Conservation (phyloP, 2,797 vertebrate species). For the Platalea minor region DNA sequence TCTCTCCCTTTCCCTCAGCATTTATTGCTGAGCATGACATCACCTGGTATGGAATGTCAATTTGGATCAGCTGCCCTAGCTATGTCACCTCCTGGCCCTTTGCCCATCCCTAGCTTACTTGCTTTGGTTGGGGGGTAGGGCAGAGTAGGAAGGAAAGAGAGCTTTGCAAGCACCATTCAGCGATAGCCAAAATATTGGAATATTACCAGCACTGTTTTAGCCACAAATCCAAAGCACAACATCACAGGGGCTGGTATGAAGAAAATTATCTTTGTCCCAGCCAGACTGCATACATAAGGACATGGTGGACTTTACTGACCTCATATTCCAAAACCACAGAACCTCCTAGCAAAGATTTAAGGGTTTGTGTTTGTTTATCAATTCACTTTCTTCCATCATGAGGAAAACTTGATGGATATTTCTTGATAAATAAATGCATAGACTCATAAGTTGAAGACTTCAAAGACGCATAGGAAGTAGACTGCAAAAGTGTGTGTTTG, state of each 20-base stretch:
- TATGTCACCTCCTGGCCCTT: neutral
- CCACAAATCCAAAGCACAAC: neutral
- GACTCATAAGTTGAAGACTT: neutral
- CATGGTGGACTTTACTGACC: neutral
- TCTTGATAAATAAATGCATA: neutral
- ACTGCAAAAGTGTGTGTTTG: neutral
- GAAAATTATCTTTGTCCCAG: neutral
- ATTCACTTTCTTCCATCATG: neutral
- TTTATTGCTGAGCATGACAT: neutral
- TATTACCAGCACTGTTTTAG: neutral
- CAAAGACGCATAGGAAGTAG: neutral
- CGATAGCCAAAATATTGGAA: rapidly evolving
- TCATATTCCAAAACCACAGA: neutral
- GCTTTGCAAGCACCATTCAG: neutral
- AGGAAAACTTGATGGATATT: neutral
- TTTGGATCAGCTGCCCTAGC: neutral
- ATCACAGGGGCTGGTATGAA: neutral
- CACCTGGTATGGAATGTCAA: neutral
- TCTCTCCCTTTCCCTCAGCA: neutral
- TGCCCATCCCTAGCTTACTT: neutral
- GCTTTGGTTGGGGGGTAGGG: neutral
- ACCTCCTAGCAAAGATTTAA: neutral
- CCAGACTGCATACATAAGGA: rapidly evolving
- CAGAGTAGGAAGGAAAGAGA: neutral
- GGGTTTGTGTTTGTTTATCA: neutral